Conservation (phyloP, 2,113 vertebrate species). For the Ellobius talpinus region DNA sequence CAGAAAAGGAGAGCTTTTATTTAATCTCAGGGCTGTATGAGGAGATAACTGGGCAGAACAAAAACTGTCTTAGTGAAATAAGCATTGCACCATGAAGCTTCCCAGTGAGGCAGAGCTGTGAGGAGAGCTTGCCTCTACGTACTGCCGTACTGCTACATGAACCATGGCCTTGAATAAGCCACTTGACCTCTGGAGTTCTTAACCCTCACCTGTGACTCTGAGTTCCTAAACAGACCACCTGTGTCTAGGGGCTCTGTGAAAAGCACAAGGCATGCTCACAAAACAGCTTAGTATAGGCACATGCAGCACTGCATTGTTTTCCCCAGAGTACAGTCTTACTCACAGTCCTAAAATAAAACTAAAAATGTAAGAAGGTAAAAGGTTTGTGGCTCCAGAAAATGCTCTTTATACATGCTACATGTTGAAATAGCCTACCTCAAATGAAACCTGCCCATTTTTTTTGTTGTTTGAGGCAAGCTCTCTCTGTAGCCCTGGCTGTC, state of each 20-base stretch:
- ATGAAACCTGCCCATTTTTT: neutral
- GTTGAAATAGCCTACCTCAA: neutral
- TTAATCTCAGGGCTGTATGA: neutral
- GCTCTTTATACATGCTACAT: neutral
- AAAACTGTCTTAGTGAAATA: neutral
- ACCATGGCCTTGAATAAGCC: neutral
- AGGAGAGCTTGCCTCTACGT: neutral
- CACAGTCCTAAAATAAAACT: conserved; percentile 42
- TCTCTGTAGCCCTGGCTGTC: neutral
- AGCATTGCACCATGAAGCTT: neutral
- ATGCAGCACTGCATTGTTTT: neutral
- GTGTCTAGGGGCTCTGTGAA: neutral
- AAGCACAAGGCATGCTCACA: neutral
- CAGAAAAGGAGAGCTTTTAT: neutral
- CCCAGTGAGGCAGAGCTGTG: neutral
- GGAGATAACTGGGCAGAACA: neutral
- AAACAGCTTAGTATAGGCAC: neutral
- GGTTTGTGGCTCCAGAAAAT: neutral
- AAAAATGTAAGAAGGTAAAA: conserved; percentile 28
- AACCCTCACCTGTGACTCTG: neutral
- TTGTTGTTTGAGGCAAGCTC: neutral
- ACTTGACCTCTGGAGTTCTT: neutral
- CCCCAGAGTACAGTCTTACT: neutral
- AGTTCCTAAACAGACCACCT: neutral
- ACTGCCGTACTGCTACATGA: neutral